These are phyloP conservation scores for Lithobates pipiens DNA, from an alignment of 2,797 vertebrate species.

Conservation along the genomic window DNA sequence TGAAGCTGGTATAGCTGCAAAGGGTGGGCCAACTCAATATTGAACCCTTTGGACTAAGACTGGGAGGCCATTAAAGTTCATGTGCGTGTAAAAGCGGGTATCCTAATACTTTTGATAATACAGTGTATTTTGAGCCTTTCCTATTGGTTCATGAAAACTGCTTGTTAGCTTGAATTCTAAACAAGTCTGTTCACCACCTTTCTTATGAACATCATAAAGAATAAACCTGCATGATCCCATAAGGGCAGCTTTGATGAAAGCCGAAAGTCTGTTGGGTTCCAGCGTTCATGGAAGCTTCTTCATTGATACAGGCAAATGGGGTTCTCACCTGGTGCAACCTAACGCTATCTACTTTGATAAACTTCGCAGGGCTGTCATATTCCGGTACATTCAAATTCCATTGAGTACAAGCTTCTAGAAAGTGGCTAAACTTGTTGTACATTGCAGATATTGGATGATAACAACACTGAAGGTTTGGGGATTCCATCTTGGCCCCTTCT, in stretches of 20 bases:
- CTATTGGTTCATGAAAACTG: background rate
- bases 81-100: too few species aligned
- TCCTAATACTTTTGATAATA: too few species aligned
- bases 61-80: too few species aligned
- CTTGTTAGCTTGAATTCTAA: background rate
- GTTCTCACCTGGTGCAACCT: too few species aligned
- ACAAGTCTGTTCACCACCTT: background rate
- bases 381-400: background rate
- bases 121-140: background rate
- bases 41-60: too few species aligned
- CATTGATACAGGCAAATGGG: too few species aligned
- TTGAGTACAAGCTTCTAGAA: background rate
- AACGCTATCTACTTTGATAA: background rate
- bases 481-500: background rate
- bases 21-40: too few species aligned
- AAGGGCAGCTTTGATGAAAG: background rate
- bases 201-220: too few species aligned
- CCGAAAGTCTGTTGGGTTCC: background rate
- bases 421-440: background rate
- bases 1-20: too few species aligned
- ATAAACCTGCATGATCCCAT: background rate
- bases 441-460: background rate
- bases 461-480: conserved; percentile 21
- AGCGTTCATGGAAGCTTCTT: background rate
- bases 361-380: background rate